Evolutionary conservation across 2,888 invertebrate species (phyloP), one percentile per base, ranked within the genome.

Genomic region (Heteromyza rotundicornis): DNA sequence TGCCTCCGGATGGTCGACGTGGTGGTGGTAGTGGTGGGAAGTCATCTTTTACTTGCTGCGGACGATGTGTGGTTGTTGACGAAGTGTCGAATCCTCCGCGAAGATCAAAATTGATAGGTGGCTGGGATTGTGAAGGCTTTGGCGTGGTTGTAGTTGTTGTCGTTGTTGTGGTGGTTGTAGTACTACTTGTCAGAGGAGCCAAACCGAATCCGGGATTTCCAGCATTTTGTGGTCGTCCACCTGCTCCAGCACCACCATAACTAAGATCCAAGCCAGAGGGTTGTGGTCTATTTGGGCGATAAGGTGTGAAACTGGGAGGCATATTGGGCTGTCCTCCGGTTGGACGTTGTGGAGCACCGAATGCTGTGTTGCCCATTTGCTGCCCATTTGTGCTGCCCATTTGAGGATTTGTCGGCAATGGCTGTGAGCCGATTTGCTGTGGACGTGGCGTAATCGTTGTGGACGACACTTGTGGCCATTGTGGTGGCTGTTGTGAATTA

Each of bases 221-320:
- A 27, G 27, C 32, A 7, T 60, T 40, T n/a, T 61, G 60, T 2
- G 70, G 68, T 14, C 65, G 69, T 0, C 60, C 60, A 22, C 64
- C 67, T 8, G 55, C 49, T 22, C 55, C 64, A 1, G 72, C 70
- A 5, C 80, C 74, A 2, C 75, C 72, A 62, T 81, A 81, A 59
- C 82, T 81, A 27, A 81, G 64, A 54, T 82, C 82, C 24, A 77
- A 67, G 16, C 78, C 80, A 2, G 72, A 80, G 0, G 82, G 81
- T 49, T 82, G 81, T 10, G 75, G 65, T 22, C 75, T 75, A 47
- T 75, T 73, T 16, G 80, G 78, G 0, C 75, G 73, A 55, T 78
- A 79, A 0, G 74, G 67, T 0, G 70, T 71, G 65, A 74, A 79
- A 1, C 73, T 76, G 0, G 77, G 77, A 0, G 74, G 76, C 23